Conservation (phyloP, 2,113 vertebrate species). For the Pseudorectes ferrugineus region DNA sequence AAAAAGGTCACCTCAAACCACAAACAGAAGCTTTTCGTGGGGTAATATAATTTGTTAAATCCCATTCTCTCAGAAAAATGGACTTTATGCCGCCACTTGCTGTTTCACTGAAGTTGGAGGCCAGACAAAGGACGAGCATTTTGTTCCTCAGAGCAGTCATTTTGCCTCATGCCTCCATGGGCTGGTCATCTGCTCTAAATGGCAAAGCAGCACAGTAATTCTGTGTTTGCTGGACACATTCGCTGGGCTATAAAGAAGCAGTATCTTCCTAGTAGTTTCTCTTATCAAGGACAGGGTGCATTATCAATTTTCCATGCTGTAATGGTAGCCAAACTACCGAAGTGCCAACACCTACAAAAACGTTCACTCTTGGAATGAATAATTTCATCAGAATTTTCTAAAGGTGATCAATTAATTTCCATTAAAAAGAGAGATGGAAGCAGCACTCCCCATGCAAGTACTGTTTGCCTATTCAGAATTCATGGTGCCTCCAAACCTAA, state of each 20-base stretch:
- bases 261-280: neutral
- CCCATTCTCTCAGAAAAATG: neutral
- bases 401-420: neutral
- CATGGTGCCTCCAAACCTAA: neutral
- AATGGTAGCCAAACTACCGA: neutral
- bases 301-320: neutral
- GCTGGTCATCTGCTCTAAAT: neutral
- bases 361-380: neutral
- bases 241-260: neutral
- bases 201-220: neutral
- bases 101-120: neutral
- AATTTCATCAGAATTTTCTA: neutral
- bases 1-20: neutral
- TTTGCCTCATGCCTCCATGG: neutral
- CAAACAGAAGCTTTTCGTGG: neutral
- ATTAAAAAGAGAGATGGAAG: neutral
- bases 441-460: neutral
- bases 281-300: neutral
- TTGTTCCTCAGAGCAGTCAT: neutral
- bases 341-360: rapidly evolving
- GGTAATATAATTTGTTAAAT: neutral
- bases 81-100: neutral
- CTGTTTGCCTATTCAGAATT: neutral
- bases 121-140: neutral
- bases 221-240: neutral